A percentile compares a stretch with the other conserved stretches of the same genome.
Conservation (phyloP, 2,888 invertebrate species). For the Drosophila kokeensis region DNA sequence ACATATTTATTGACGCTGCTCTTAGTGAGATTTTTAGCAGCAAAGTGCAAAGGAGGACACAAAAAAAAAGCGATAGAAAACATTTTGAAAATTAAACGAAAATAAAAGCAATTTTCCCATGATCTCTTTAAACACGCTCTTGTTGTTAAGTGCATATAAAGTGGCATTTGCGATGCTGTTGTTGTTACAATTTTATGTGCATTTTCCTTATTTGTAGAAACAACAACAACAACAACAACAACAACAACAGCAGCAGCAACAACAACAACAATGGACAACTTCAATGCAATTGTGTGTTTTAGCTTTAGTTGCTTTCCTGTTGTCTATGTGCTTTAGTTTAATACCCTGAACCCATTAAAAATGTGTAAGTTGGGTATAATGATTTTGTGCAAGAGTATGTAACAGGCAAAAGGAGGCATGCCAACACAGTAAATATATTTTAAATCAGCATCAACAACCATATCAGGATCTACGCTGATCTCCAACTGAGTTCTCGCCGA, state of each 20-base stretch:
- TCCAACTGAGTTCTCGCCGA: background rate
- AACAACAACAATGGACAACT: constrained; percentile 41
- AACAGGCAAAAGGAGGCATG: background rate
- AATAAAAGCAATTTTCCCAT: constrained; percentile 71
- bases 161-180: constrained; percentile 53
- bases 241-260: background rate
- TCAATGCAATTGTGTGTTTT: constrained; percentile 53
- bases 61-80: constrained; percentile 24
- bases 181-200: constrained; percentile 56
- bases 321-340: constrained; percentile 42
- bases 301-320: constrained; percentile 40
- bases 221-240: constrained; percentile 30
- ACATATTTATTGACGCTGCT: constrained; percentile 56
- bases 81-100: constrained; percentile 57
- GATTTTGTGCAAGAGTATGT: background rate
- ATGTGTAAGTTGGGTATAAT: background rate
- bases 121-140: constrained; percentile 58
- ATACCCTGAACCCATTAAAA: background rate
- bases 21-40: constrained; percentile 49
- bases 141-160: constrained; percentile 46
- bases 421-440: background rate
- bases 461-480: background rate
- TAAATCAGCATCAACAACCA: background rate
- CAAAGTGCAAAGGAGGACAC: constrained; percentile 30
- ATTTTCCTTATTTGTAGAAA: constrained; percentile 77